Base-by-base conservation (phyloP, 2,888 invertebrate species). In the Melanchra persicariae region DNA sequence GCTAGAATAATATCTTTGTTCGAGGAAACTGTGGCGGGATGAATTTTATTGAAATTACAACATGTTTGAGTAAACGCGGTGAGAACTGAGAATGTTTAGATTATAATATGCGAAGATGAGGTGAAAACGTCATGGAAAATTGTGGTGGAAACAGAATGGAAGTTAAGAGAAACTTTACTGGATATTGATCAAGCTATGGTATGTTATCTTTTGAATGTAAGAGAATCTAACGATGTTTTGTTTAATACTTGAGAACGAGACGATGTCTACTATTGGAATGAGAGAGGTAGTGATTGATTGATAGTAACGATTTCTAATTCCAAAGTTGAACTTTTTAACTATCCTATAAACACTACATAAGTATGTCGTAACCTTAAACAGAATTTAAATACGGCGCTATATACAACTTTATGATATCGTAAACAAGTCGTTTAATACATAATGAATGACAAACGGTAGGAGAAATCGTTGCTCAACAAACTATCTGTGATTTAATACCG, bases 1-100 rank as follows among this genome's bases (percentile, higher is more conserved):
- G 61, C 77, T 81, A 82, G 79, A 86, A 86, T 87, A 87, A 87
- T 87, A 87, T 87, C 87, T 83, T 85, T 86, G 87, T 88, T 87
- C 86, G 66, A 62, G 83, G 85, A 88, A 84, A 69, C 78, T 71
- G 72, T 57, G 73, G 74, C 77, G 70, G 74, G 81, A 84, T 83
- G 79, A 80, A 84, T 86, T 86, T 87, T 80, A 87, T 85, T 74
- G 76, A 76, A 77, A 82, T 71, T 61, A 77, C 66, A 77, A 74
- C 70, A 74, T 79, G 79, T 82, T 82, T 77, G 62, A 82, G 76
- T 73, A 78, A 84, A 83, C 83, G 69, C 60, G 66, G 66, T 80
- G 79, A 60, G 79, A 83, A 78, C 71, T 80, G 68, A 74, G 77
- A 81, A 76, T 81, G 70, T 85, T 70, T 77, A 65, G 37, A 70